Conservation (phyloP, 92 coral and sea anemone species). For the Porites rus region DNA sequence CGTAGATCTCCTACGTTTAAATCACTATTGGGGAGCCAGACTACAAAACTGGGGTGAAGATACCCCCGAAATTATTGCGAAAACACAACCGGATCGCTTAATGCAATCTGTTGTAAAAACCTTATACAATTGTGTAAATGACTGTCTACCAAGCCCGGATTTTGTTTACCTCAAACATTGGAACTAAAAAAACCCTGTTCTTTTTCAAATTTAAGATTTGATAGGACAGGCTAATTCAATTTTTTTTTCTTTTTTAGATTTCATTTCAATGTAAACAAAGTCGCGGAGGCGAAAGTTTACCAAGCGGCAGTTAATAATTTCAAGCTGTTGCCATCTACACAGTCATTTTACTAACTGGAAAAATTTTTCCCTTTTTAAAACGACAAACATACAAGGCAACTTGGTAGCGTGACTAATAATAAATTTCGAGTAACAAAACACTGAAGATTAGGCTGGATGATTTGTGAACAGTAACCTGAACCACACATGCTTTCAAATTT, state of each 20-base stretch:
- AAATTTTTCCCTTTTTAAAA: too few species aligned
- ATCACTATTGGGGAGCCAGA: constrained; percentile 86
- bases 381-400: too few species aligned
- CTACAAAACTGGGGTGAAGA: constrained; percentile 83
- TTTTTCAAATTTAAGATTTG: not conserved
- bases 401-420: too few species aligned
- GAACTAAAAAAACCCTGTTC: not conserved
- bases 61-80: constrained; percentile 60
- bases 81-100: constrained; percentile 54
- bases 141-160: constrained; percentile 14
- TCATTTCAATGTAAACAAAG: not conserved
- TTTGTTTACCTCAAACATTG: constrained; percentile 19
- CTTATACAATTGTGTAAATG: constrained; percentile 42
- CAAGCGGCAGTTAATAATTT: not conserved
- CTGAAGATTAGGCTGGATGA: too few species aligned
- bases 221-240: not conserved
- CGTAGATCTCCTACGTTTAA: constrained; percentile 48
- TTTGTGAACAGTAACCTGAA: too few species aligned
- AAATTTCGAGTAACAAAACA: too few species aligned
- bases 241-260: not conserved
- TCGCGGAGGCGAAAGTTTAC: not conserved
- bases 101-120: constrained; percentile 53
- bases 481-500: too few species aligned
- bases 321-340: too few species aligned
- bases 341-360: too few species aligned